These are phyloP conservation scores for Drosophila fuyamai DNA, from an alignment of 1,140 invertebrate genomes.

Conservation along the genomic window DNA sequence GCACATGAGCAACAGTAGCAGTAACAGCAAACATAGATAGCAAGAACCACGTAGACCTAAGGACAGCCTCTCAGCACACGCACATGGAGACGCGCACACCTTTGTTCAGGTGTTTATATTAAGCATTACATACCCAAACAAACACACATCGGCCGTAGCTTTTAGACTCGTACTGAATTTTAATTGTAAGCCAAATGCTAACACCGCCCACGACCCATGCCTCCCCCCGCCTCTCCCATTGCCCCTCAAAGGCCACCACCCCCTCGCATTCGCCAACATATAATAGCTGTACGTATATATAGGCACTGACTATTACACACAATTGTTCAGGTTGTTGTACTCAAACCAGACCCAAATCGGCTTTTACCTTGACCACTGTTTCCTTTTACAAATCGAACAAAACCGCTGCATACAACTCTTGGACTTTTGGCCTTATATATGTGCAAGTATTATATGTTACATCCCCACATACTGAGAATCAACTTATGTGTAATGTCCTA, in stretches of 20 bases:
- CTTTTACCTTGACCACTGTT: slow-evolving; percentile 5
- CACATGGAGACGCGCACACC: slow-evolving; percentile 29
- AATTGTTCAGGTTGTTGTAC: neutral
- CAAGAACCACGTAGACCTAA: slow-evolving; percentile 42
- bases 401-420: neutral
- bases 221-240: neutral
- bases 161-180: slow-evolving; percentile 71
- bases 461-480: slow-evolving; percentile 1
- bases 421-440: slow-evolving; percentile 10
- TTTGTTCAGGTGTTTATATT: slow-evolving; percentile 41
- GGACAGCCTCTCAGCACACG: slow-evolving; percentile 31
- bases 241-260: neutral
- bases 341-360: neutral
- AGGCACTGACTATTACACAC: neutral
- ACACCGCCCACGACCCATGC: slow-evolving; percentile 23
- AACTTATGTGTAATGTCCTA: slow-evolving; percentile 14
- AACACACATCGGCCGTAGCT: slow-evolving; percentile 63
- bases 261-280: slow-evolving; percentile 32
- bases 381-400: neutral
- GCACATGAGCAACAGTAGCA: slow-evolving; percentile 6
- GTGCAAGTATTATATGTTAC: slow-evolving; percentile 30
- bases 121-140: slow-evolving; percentile 32
- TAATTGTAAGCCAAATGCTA: slow-evolving; percentile 63
- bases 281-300: slow-evolving; percentile 44
- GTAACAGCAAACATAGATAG: slow-evolving; percentile 23